Base-by-base conservation (phyloP, 2,113 vertebrate species). In the Motacilla tschutschensis region DNA sequence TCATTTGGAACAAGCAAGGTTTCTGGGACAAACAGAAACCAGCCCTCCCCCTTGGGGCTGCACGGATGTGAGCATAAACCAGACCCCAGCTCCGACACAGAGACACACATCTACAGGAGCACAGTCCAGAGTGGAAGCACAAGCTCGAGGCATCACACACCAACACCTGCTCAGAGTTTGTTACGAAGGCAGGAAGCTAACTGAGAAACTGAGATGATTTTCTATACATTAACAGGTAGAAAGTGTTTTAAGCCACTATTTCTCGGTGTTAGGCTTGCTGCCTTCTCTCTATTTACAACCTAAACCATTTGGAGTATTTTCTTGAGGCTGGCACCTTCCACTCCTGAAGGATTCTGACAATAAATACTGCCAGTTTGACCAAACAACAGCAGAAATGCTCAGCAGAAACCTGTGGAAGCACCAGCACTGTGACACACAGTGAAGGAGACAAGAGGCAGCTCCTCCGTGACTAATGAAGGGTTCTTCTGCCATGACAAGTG, bases 51-150 rank as follows among this genome's bases (percentile, higher is more conserved):
- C 43, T 40, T 5, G 25, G 47, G 8, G 4, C 2, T 18, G 53
- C 35, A 13, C 0, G 0, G 7, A 12, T 4, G 31, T 5, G 63
- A 79, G 28, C 18, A 64, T 1, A 38, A 85, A 64, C 31, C 73
- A 72, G 41, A 67, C 3, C 38, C 33, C 54, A 54, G 31, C 72
- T 46, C 54, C 14, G 7, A 28, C 44, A 41, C 10, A 44, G 29
- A 40, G 16, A 36, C 22, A 40, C 5, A 9, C 2, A 10, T 5
- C 41, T 12, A 38, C 1, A 51, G 13, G 44, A 41, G 25, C 20
- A 6, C 0, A 9, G 28, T 1, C 38, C 46, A 12, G 19, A 29
- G 20, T 1, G 1, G 5, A 29, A n/a, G 24, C 0, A 11, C 46
- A 7, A 12, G 3, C 46, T 12, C 8, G 57, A 57, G 35, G 43